Percentiles rank a stretch among this genome's conserved stretches.
Evolutionary conservation across 2,797 vertebrate genomes (phyloP).

Genomic region (Alauda arvensis): DNA sequence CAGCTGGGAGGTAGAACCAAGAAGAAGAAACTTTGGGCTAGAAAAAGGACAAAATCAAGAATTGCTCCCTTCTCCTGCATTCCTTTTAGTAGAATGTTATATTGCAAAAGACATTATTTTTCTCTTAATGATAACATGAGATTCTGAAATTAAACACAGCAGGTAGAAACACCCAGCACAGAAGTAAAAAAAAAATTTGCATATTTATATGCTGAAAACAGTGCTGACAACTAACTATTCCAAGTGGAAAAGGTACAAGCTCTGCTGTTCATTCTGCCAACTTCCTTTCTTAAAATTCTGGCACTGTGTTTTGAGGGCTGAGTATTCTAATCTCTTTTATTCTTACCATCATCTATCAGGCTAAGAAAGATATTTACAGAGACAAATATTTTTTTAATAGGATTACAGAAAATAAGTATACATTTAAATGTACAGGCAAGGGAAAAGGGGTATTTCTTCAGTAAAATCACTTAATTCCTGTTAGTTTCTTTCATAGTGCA

Average conservation of each 20-base stretch:
- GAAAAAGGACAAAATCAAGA: neutral
- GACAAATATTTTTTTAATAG: neutral
- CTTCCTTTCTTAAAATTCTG: neutral
- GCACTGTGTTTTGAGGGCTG: neutral
- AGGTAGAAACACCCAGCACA: conserved; percentile 12
- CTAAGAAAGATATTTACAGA: neutral
- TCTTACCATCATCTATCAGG: neutral
- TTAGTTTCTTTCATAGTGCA: neutral
- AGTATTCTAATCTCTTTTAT: neutral
- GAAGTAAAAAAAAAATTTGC: neutral
- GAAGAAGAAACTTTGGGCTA: neutral
- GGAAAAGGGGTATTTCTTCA: neutral
- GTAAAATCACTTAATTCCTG: neutral
- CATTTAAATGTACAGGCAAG: neutral
- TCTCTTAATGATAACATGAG: neutral
- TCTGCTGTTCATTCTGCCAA: neutral
- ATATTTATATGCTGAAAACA: conserved; percentile 24
- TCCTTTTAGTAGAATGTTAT: neutral
- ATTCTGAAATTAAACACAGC: conserved; percentile 43
- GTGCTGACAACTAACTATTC: conserved; percentile 1
- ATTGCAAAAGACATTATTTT: neutral
- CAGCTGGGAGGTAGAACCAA: neutral
- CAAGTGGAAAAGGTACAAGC: neutral
- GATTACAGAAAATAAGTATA: neutral
- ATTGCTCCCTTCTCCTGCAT: neutral